Base-by-base conservation (phyloP, 2,113 vertebrate species). In the Elachura formosa region DNA sequence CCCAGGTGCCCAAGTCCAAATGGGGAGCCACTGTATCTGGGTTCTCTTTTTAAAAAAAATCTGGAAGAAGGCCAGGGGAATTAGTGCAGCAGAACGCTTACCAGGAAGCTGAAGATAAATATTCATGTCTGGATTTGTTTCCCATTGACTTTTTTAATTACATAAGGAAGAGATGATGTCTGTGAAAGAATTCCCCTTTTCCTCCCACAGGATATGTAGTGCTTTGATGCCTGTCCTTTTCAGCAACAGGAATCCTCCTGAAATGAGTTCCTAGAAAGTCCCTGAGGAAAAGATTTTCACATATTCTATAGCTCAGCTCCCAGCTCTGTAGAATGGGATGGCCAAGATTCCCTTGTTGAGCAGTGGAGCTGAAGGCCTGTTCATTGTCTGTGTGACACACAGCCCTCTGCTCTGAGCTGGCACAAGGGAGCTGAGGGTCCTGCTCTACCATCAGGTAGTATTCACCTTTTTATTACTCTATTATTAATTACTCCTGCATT, bases 171-270 rank as follows among this genome's bases (percentile, higher is more conserved):
- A 79, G 77, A 84, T 92, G 90, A 96, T 91, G 87, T 80, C 89
- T 96, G 93, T 3, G 2, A 95, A 95, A 96, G 93, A 96, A 96
- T 96, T 96, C 89, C 87, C 90, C 78, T 95, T 95, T 84, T 96
- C 89, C 95, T 96, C 96, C 93, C 93, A 96, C 84, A 88, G 93
- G 91, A 90, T 86, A 80, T 80, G 38, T 48, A 89, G 31, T 1
- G 6, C 94, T 94, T 93, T 96, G 91, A 96, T 91, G 88, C 80
- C 36, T 20, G 11, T 79, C 90, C 89, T 96, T 95, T 90, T 72
- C 94, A 96, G 71, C 79, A 93, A 86, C 62, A 93, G 59, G 85
- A 93, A 94, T 96, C 87, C 87, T 96, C 95, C 74, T 59, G 85
- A 95, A 94, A 74, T 63, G 29, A 68, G 68, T 96, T 94, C 92